Percentiles rank a stretch among this genome's conserved stretches.
Evolutionary conservation across 2,797 vertebrate species (phyloP).

Genomic region (Myiothlypis coronata): DNA sequence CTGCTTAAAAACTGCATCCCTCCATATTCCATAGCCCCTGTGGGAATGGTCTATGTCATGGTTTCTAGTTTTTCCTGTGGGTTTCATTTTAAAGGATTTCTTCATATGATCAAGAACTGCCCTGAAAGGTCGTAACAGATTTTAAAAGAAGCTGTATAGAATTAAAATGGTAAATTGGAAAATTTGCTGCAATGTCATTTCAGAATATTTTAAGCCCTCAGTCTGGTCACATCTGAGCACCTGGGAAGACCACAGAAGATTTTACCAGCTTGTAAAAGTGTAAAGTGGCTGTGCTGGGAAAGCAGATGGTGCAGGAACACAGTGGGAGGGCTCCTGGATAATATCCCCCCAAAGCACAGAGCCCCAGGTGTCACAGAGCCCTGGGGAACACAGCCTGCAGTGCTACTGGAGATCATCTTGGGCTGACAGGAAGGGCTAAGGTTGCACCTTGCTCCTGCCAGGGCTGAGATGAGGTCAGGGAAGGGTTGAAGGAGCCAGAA

Average conservation of each 20-base stretch:
- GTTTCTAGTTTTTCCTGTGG: neutral
- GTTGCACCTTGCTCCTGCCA: neutral
- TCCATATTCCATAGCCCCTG: neutral
- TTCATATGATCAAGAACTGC: neutral
- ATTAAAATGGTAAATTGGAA: neutral
- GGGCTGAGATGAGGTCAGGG: neutral
- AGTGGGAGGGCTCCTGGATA: slow-evolving; percentile 13
- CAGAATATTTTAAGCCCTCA: neutral
- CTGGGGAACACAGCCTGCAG: neutral
- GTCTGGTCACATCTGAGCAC: neutral
- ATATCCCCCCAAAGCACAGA: neutral
- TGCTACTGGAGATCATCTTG: neutral
- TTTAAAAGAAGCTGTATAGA: neutral
- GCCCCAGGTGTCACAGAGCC: neutral
- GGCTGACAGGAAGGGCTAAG: neutral
- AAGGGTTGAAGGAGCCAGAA: neutral
- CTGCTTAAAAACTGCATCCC: neutral
- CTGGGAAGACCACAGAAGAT: neutral
- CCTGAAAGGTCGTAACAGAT: neutral
- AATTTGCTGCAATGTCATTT: neutral
- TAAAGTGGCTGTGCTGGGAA: neutral
- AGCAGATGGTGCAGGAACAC: slow-evolving; percentile 4
- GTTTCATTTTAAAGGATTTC: neutral
- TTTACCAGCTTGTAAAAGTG: neutral
- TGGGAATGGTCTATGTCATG: rapidly evolving